phyloP scores from a whole-genome alignment of 2,797 vertebrate species.

The Sebastolobus alascanus region DNA sequence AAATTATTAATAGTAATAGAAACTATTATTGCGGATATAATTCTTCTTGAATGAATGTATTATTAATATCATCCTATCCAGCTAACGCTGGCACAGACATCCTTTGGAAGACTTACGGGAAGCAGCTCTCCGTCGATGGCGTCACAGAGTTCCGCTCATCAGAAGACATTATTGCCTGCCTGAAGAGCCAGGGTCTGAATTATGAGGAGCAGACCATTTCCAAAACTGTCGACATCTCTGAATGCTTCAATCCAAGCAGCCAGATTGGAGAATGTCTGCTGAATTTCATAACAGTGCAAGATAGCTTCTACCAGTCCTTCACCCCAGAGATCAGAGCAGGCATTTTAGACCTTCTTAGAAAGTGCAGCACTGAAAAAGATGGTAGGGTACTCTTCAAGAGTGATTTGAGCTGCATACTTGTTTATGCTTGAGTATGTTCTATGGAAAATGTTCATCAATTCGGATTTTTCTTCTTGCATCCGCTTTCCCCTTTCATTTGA shows the following conservation, averaged over 20 bases:
- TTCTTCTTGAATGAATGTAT: not conserved
- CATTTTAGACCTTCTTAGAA: conserved; percentile 76
- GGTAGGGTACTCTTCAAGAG: conserved; percentile 68
- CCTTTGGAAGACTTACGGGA: conserved; percentile 76
- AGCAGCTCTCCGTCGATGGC: conserved; percentile 60
- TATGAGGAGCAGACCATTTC: conserved; percentile 67
- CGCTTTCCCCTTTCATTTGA: not conserved
- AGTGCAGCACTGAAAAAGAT: conserved; percentile 74
- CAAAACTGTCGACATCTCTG: conserved; percentile 69
- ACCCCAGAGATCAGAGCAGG: conserved; percentile 65
- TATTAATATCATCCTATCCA: conserved; percentile 11
- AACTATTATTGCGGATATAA: not conserved
- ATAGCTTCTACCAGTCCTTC: conserved; percentile 67
- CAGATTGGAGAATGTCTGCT: conserved; percentile 60
- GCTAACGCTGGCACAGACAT: conserved; percentile 67
- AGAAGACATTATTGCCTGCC: conserved; percentile 54
- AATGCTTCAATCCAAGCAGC: conserved; percentile 69
- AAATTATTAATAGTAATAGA: no score
- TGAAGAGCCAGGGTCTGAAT: conserved; percentile 70
- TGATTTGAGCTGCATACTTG: conserved; percentile 57
- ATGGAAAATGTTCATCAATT: not conserved
- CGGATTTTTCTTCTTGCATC: not conserved
- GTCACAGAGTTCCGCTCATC: conserved; percentile 68
- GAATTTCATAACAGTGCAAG: conserved; percentile 69
- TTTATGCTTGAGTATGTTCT: conserved; percentile 56